Percentiles rank a stretch among this genome's conserved stretches.
Evolutionary conservation across 2,888 invertebrate species (phyloP).

Genomic region (Himalopsyche tibetana): DNA sequence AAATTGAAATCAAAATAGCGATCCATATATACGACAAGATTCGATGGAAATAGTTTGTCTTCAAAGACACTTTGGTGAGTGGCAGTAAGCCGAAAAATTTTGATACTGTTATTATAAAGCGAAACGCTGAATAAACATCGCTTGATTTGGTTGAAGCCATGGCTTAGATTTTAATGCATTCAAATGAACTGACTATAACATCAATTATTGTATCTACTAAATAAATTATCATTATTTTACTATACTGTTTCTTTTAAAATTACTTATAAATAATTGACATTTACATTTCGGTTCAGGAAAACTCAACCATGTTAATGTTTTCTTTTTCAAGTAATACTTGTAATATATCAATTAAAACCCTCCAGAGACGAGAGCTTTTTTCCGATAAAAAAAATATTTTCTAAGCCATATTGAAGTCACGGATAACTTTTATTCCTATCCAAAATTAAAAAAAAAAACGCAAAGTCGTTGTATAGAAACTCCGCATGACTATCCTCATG

Average conservation of each 20-base stretch:
- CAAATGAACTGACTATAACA: neutral
- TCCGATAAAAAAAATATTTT: too few species aligned
- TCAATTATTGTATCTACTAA: neutral
- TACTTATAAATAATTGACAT: too few species aligned
- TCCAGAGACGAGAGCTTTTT: too few species aligned
- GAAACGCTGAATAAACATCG: constrained; percentile 47
- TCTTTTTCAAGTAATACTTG: too few species aligned
- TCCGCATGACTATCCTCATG: too few species aligned
- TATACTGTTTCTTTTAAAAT: neutral
- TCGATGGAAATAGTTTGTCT: neutral
- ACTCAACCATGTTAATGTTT: neutral
- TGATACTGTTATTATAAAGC: constrained; percentile 36
- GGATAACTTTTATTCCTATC: too few species aligned
- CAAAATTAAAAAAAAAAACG: too few species aligned
- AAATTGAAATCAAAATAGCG: constrained; percentile 32
- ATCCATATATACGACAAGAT: constrained; percentile 48
- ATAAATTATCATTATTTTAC: too few species aligned
- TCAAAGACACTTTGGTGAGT: neutral
- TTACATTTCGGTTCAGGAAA: neutral
- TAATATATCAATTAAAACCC: too few species aligned
- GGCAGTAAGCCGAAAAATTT: constrained; percentile 55
- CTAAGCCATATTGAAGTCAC: too few species aligned
- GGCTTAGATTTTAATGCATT: neutral
- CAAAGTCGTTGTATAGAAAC: too few species aligned
- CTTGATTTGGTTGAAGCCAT: neutral